Evolutionary conservation across 2,797 vertebrate genomes (phyloP).

Genomic region (Halcyon chelicuti): DNA sequence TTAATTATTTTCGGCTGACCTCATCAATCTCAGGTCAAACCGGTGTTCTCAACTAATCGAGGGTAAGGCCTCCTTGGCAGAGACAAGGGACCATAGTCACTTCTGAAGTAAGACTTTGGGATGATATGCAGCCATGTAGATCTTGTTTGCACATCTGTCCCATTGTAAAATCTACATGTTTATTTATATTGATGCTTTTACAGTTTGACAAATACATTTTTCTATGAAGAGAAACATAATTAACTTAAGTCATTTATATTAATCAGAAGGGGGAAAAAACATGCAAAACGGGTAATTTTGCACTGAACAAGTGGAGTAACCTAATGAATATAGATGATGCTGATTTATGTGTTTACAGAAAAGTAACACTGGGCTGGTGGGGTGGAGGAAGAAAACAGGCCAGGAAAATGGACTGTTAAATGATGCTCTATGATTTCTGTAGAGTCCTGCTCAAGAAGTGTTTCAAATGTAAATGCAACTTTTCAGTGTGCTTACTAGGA

Average conservation of each 20-base stretch:
- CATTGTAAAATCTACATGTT: slow-evolving; percentile 29
- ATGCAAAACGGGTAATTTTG: slow-evolving; percentile 77
- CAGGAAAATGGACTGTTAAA: slow-evolving; percentile 54
- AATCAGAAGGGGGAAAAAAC: slow-evolving; percentile 75
- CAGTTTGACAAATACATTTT: slow-evolving; percentile 78
- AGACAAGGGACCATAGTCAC: not conserved
- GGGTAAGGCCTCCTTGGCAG: not conserved
- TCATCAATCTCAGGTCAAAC: not conserved
- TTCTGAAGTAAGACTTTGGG: slow-evolving; percentile 9
- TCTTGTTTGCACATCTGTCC: slow-evolving; percentile 27
- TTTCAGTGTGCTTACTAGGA: not conserved
- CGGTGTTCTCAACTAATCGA: not conserved
- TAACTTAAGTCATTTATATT: slow-evolving; percentile 83
- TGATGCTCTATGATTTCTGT: slow-evolving; percentile 28
- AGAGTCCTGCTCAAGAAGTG: slow-evolving; percentile 22
- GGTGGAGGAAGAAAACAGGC: not conserved
- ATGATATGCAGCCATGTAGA: not conserved
- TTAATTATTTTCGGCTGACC: slow-evolving; percentile 11
- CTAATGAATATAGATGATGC: slow-evolving; percentile 80
- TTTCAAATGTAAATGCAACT: slow-evolving; percentile 26
- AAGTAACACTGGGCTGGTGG: slow-evolving; percentile 10
- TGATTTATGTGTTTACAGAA: slow-evolving; percentile 81
- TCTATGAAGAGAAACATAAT: slow-evolving; percentile 78
- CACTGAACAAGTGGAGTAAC: slow-evolving; percentile 61
- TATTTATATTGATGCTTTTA: slow-evolving; percentile 76